A percentile compares a stretch with the other conserved stretches of the same genome.
Evolutionary conservation across 2,888 invertebrate genomes (phyloP).

Genomic region (Lottia gigantea): DNA sequence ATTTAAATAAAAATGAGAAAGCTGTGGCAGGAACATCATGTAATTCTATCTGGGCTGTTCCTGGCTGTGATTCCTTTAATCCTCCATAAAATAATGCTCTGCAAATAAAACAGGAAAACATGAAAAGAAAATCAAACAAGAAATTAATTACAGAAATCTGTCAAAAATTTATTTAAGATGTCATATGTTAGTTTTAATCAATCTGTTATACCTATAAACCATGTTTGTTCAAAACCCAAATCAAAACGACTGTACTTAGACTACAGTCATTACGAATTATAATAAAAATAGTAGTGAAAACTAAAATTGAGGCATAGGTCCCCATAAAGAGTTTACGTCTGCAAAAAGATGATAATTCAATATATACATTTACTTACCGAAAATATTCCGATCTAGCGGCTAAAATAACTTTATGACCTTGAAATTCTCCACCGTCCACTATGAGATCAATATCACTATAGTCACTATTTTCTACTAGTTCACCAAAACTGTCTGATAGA

Average conservation of each 20-base stretch:
- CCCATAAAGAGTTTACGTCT: too few species aligned
- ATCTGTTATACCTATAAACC: too few species aligned
- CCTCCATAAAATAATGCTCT: conserved; percentile 76
- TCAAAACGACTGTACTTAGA: too few species aligned
- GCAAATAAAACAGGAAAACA: conserved; percentile 22
- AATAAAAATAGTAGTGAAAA: too few species aligned
- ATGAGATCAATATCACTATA: conserved; percentile 90
- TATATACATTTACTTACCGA: conserved; percentile 79
- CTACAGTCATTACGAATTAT: too few species aligned
- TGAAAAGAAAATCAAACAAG: too few species aligned
- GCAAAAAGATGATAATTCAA: too few species aligned
- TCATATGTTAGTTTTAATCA: too few species aligned
- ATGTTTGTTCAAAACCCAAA: too few species aligned
- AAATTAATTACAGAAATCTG: not conserved
- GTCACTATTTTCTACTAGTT: conserved; percentile 85
- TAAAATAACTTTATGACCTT: conserved; percentile 85
- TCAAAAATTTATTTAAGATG: too few species aligned
- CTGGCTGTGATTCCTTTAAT: conserved; percentile 75
- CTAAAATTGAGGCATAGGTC: too few species aligned
- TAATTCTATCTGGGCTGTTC: conserved; percentile 80
- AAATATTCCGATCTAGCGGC: conserved; percentile 97
- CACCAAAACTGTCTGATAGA: conserved; percentile 86
- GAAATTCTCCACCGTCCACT: conserved; percentile 80
- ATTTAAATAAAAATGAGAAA: conserved; percentile 79
- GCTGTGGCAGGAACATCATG: conserved; percentile 75